Conservation (phyloP, 2,797 vertebrate species). For the Cheirogaleus major region DNA sequence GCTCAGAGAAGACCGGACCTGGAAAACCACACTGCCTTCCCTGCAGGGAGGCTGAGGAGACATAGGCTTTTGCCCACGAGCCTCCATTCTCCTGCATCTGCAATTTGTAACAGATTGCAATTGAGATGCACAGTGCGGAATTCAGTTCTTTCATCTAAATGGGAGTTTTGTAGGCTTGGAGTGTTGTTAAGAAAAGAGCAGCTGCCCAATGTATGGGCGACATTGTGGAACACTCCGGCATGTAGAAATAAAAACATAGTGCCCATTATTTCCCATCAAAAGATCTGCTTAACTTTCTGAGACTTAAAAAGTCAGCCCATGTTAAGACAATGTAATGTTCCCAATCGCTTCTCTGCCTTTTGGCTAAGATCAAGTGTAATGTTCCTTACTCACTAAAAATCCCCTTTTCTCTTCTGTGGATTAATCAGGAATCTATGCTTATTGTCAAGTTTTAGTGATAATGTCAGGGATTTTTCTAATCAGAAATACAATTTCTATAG, state of each 20-base stretch:
- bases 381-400: slow-evolving; percentile 40
- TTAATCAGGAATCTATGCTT: slow-evolving; percentile 42
- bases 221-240: neutral
- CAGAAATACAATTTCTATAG: neutral
- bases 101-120: slow-evolving; percentile 47
- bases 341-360: neutral
- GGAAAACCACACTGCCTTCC: neutral
- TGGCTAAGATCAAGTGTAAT: neutral
- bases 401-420: neutral
- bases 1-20: neutral
- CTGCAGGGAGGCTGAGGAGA: neutral
- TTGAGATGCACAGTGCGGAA: slow-evolving; percentile 49
- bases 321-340: slow-evolving; percentile 50
- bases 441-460: slow-evolving; percentile 33
- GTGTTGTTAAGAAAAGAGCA: slow-evolving; percentile 59
- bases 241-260: slow-evolving; percentile 30
- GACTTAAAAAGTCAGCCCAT: slow-evolving; percentile 52
- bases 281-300: slow-evolving; percentile 40
- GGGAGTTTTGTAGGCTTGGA: slow-evolving; percentile 52
- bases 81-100: slow-evolving; percentile 23
- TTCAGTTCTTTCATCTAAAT: slow-evolving; percentile 58
- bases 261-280: slow-evolving; percentile 59
- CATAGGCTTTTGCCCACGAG: neutral
- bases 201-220: slow-evolving; percentile 43
- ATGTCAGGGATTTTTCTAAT: slow-evolving; percentile 14